Conservation (phyloP, 2,797 vertebrate genomes). For the Vultur gryphus region DNA sequence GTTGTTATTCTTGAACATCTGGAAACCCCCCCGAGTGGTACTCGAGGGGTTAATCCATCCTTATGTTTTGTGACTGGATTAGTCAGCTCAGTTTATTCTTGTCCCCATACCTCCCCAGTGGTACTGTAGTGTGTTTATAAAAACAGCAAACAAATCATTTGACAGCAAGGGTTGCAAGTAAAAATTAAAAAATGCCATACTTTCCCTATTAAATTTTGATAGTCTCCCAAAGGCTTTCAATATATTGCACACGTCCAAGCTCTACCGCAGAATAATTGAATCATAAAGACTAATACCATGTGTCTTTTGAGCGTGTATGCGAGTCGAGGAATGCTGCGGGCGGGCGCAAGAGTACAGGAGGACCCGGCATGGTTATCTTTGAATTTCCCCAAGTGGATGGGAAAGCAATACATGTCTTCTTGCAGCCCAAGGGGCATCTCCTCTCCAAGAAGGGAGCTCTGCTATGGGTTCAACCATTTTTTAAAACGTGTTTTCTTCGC, state of each 20-base stretch:
- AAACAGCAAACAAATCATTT: conserved; percentile 58
- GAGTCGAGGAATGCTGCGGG: not conserved
- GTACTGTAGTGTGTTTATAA: conserved; percentile 6
- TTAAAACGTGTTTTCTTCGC: not conserved
- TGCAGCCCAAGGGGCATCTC: not conserved
- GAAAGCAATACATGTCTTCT: not conserved
- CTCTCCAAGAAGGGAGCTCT: not conserved
- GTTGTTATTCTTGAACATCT: not conserved
- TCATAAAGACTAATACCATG: conserved; percentile 28
- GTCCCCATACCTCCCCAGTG: conserved; percentile 12
- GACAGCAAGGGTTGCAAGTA: conserved; percentile 26
- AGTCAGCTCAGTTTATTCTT: not conserved
- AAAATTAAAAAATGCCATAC: conserved; percentile 28
- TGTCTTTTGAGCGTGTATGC: not conserved
- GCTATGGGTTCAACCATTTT: not conserved
- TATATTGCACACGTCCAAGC: conserved; percentile 43
- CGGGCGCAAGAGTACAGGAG: not conserved
- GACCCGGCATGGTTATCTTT: not conserved
- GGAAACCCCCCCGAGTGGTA: not conserved
- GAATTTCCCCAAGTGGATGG: not conserved
- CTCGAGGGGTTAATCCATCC: not conserved
- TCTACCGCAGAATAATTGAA: conserved; percentile 58
- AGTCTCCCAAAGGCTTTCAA: conserved; percentile 56
- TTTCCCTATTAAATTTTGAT: conserved; percentile 65
- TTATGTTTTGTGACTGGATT: not conserved